Conservation (phyloP, 2,113 vertebrate species). For the Cyprinodon variegatus region DNA sequence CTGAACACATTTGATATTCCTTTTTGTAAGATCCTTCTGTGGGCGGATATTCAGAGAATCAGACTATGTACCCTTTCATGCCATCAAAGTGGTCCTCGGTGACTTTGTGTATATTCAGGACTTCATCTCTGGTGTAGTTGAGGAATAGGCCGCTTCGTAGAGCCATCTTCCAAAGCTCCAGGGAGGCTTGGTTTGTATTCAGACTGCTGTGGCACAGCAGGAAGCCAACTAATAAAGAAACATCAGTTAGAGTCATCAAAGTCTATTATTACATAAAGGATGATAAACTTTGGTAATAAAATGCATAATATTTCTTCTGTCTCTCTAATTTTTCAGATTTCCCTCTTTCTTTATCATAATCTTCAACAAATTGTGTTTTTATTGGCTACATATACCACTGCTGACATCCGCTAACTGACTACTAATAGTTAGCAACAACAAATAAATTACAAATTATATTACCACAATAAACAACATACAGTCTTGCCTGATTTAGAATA, state of each 20-base stretch:
- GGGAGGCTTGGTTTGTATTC: constrained; percentile 78
- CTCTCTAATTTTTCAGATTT: no score
- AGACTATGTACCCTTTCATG: constrained; percentile 85
- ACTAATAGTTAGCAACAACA: no score
- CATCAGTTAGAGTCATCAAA: neutral
- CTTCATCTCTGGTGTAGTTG: constrained; percentile 88
- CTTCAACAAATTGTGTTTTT: no score
- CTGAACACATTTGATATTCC: neutral
- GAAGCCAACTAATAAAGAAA: constrained; percentile 85
- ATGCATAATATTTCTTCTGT: neutral
- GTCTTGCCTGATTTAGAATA: no score
- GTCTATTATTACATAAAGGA: neutral
- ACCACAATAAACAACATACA: no score
- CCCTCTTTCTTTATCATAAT: no score
- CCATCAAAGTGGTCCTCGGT: constrained; percentile 85
- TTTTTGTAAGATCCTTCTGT: neutral
- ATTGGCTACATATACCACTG: no score
- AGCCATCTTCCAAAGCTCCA: constrained; percentile 88
- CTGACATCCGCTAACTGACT: no score
- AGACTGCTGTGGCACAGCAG: constrained; percentile 89
- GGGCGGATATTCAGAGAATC: neutral
- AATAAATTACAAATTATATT: no score
- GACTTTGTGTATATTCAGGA: constrained; percentile 88
- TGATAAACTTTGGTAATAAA: no score
- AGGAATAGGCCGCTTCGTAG: constrained; percentile 87